A percentile compares a stretch with the other conserved stretches of the same genome.
These are phyloP conservation scores for Fragum fragum DNA, from an alignment of 2,888 invertebrate species.

Conservation along the genomic window DNA sequence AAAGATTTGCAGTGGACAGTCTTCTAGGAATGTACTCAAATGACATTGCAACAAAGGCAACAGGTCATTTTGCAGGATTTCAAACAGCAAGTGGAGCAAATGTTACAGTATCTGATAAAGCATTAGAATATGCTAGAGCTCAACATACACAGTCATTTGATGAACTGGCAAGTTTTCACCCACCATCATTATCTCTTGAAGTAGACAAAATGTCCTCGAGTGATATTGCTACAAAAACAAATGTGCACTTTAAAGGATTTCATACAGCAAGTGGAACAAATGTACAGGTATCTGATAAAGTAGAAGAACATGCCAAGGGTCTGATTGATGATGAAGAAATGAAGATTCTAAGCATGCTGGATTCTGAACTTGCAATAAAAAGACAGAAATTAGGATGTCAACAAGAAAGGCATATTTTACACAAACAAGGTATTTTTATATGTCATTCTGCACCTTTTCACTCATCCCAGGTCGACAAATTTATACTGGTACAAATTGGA, in stretches of 20 bases:
- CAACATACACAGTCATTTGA: not conserved
- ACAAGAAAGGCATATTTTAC: conserved; percentile 31
- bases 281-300: conserved; percentile 26
- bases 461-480: too few species aligned
- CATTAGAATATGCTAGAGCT: conserved; percentile 1
- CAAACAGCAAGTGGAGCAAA: conserved; percentile 36
- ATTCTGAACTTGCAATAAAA: conserved; percentile 32
- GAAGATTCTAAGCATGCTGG: not conserved
- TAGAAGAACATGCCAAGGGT: conserved; percentile 8
- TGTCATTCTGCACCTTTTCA: too few species aligned
- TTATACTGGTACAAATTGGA: too few species aligned
- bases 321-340: not conserved
- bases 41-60: not conserved
- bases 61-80: not conserved
- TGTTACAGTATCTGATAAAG: conserved; percentile 32
- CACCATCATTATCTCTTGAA: too few species aligned
- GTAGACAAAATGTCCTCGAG: too few species aligned
- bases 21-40: not conserved
- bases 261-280: conserved; percentile 32
- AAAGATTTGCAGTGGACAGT: not conserved
- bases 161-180: not conserved
- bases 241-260: conserved; percentile 1
- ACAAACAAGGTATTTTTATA: conserved; percentile 24
- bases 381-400: conserved; percentile 47
- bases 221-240: too few species aligned